Conservation (phyloP, 2,113 vertebrate genomes). For the Stercorarius parasiticus region DNA sequence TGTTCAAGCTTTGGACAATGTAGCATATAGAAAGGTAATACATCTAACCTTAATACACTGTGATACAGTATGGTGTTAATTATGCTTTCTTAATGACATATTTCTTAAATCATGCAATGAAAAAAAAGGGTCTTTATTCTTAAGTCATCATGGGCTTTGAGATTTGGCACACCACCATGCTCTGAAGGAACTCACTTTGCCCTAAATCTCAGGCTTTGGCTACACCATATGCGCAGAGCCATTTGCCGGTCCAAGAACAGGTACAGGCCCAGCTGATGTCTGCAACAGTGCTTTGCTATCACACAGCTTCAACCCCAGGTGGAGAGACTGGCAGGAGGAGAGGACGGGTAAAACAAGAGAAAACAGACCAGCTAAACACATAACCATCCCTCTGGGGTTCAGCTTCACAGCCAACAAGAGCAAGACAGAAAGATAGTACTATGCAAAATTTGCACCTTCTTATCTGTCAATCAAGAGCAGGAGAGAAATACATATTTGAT, state of each 20-base stretch:
- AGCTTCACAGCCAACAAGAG: neutral
- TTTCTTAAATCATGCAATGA: neutral
- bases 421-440: neutral
- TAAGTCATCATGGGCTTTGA: neutral
- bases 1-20: neutral
- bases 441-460: neutral
- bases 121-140: neutral
- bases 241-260: neutral
- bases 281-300: neutral
- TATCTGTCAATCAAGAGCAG: neutral
- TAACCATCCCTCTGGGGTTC: neutral
- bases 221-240: rapidly evolving
- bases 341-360: neutral
- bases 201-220: neutral
- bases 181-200: neutral
- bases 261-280: rapidly evolving
- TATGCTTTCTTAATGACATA: neutral
- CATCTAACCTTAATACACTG: neutral
- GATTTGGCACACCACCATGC: neutral
- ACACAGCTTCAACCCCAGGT: neutral
- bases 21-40: neutral
- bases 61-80: neutral
- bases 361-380: neutral
- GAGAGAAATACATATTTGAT: neutral
- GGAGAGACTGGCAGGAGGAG: neutral